Percentiles rank a stretch among this genome's conserved stretches.
These are phyloP conservation scores for Spodoptera exigua DNA, from an alignment of 2,888 invertebrate genomes.

Conservation along the genomic window DNA sequence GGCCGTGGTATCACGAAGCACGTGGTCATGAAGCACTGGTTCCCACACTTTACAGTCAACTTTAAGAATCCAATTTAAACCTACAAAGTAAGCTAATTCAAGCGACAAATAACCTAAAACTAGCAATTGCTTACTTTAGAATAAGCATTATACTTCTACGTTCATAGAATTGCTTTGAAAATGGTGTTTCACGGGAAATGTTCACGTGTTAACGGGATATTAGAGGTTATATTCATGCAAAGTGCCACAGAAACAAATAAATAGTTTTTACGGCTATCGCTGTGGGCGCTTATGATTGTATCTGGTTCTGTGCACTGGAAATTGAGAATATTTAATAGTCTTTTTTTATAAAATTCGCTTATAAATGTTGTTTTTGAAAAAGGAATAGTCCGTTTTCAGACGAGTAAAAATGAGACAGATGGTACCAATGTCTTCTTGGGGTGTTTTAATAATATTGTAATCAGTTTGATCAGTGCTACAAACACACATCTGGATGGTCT, in stretches of 20 bases:
- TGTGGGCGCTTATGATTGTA: conserved; percentile 38
- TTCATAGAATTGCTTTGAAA: conserved; percentile 37
- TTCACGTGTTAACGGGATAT: conserved; percentile 43
- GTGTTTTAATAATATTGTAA: too few species aligned
- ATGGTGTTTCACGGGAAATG: conserved; percentile 39
- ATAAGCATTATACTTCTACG: conserved; percentile 30
- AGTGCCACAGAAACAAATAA: conserved; percentile 48
- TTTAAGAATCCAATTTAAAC: not conserved
- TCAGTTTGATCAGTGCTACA: too few species aligned
- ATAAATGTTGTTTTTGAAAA: too few species aligned
- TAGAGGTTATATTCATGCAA: conserved; percentile 54
- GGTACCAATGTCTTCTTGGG: too few species aligned
- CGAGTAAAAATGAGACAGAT: too few species aligned
- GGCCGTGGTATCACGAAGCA: too few species aligned
- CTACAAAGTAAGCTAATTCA: conserved; percentile 2
- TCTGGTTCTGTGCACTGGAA: conserved; percentile 25
- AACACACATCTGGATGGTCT: too few species aligned
- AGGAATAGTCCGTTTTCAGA: too few species aligned
- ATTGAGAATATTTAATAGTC: conserved; percentile 2
- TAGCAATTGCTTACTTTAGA: conserved; percentile 37
- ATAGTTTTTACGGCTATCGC: conserved; percentile 45
- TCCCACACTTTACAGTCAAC: too few species aligned
- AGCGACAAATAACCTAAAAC: conserved; percentile 26
- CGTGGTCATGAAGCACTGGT: too few species aligned
- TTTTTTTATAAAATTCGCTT: too few species aligned